Conservation (phyloP, 2,888 invertebrate genomes). For the Iphiclides podalirius region DNA sequence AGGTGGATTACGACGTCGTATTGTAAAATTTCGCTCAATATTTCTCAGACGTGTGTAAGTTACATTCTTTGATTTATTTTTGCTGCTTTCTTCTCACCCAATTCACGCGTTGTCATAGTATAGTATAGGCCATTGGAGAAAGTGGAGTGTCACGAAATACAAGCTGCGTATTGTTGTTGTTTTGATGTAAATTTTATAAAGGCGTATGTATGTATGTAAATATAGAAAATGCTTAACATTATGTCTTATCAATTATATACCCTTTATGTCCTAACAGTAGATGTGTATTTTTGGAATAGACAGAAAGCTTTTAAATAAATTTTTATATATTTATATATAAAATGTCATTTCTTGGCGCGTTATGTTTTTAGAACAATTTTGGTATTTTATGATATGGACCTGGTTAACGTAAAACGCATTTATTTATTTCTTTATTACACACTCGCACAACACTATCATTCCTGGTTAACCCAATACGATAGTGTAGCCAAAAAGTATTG, state of each 20-base stretch:
- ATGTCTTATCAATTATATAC: conserved; percentile 22
- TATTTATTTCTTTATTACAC: too few species aligned
- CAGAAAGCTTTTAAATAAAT: too few species aligned
- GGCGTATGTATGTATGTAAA: conserved; percentile 24
- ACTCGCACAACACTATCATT: too few species aligned
- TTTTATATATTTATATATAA: too few species aligned
- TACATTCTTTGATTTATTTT: conserved; percentile 2
- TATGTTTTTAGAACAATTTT: too few species aligned
- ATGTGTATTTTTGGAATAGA: too few species aligned
- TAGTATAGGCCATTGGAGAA: conserved; percentile 11
- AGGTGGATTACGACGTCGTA: too few species aligned
- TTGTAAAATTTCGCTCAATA: neutral
- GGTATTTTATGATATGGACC: too few species aligned
- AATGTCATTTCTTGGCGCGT: too few species aligned
- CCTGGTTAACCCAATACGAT: too few species aligned
- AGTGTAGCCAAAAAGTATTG: too few species aligned
- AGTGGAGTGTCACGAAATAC: conserved; percentile 1
- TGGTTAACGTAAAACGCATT: too few species aligned
- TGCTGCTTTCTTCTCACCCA: conserved; percentile 11
- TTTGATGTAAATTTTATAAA: conserved; percentile 34
- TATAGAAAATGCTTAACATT: conserved; percentile 17
- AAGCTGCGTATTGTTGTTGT: conserved; percentile 26
- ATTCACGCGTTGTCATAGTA: conserved; percentile 9
- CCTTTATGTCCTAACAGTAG: conserved; percentile 3
- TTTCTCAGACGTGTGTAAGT: neutral